Evolutionary conservation across 2,888 invertebrate species (phyloP).

Genomic region (Spialia ferax): DNA sequence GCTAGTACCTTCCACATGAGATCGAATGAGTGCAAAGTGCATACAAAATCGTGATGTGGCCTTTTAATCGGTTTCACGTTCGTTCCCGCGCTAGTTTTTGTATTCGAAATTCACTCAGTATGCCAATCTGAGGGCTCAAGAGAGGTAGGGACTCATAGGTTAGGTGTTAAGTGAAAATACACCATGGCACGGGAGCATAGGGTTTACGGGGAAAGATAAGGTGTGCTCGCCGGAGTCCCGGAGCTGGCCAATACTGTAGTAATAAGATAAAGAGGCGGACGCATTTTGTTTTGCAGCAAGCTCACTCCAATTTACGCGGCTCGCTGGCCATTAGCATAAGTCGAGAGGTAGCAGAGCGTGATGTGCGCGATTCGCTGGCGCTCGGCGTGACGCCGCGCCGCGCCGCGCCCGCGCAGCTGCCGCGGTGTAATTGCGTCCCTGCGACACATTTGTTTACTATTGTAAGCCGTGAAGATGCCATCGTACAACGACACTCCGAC

Average conservation of each 20-base stretch:
- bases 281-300: constrained; percentile 81
- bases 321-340: constrained; percentile 84
- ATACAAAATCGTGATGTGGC: constrained; percentile 86
- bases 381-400: constrained; percentile 65
- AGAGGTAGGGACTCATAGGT: constrained; percentile 58
- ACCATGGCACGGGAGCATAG: constrained; percentile 61
- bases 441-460: constrained; percentile 86
- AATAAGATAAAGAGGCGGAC: constrained; percentile 84
- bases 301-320: constrained; percentile 84
- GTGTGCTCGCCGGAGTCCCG: constrained; percentile 49
- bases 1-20: constrained; percentile 67
- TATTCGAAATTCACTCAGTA: constrained; percentile 79
- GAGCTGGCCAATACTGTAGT: constrained; percentile 64
- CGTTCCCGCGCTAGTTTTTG: constrained; percentile 83
- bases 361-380: constrained; percentile 76
- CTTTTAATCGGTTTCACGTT: constrained; percentile 86
- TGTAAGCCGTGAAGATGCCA: constrained; percentile 85
- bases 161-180: constrained; percentile 57
- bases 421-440: constrained; percentile 74
- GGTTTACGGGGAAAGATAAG: constrained; percentile 57
- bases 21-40: constrained; percentile 85
- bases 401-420: constrained; percentile 50
- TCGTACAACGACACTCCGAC: constrained; percentile 71
- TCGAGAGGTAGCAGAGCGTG: constrained; percentile 73
- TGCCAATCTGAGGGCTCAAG: constrained; percentile 75